A percentile compares a stretch with the other conserved stretches of the same genome.
phyloP scores from a whole-genome alignment of 1,140 invertebrate species.

The Drosophila leontia region DNA sequence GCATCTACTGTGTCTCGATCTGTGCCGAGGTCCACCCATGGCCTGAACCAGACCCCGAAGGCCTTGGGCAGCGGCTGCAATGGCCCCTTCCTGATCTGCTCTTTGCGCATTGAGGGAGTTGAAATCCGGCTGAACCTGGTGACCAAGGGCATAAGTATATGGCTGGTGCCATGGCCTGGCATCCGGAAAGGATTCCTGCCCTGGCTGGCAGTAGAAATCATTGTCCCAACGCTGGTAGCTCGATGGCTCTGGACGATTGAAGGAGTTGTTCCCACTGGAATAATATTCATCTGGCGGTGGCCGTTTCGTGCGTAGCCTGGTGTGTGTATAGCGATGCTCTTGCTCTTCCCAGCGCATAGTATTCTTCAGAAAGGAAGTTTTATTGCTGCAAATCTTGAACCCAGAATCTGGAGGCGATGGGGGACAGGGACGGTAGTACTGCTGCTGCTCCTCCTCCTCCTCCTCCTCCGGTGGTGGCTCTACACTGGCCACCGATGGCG shows the following conservation, averaged over 20 bases:
- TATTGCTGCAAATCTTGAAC: not conserved
- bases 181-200: not conserved
- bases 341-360: constrained; percentile 3
- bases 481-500: constrained; percentile 24
- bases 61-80: constrained; percentile 22
- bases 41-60: constrained; percentile 23
- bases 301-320: not conserved
- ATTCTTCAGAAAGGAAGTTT: not conserved
- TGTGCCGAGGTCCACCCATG: constrained; percentile 3
- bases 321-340: constrained; percentile 9
- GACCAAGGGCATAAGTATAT: not conserved
- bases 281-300: not conserved
- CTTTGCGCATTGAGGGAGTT: not conserved
- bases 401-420: not conserved
- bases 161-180: not conserved
- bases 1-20: no score
- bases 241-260: not conserved
- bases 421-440: not conserved
- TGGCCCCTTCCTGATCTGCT: not conserved
- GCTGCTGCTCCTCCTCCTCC: not conserved
- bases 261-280: not conserved
- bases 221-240: not conserved
- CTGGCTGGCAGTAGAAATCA: not conserved
- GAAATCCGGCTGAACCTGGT: not conserved
- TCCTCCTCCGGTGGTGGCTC: not conserved